Evolutionary conservation across 2,888 invertebrate genomes (phyloP).

Genomic region (Rutpela maculata): DNA sequence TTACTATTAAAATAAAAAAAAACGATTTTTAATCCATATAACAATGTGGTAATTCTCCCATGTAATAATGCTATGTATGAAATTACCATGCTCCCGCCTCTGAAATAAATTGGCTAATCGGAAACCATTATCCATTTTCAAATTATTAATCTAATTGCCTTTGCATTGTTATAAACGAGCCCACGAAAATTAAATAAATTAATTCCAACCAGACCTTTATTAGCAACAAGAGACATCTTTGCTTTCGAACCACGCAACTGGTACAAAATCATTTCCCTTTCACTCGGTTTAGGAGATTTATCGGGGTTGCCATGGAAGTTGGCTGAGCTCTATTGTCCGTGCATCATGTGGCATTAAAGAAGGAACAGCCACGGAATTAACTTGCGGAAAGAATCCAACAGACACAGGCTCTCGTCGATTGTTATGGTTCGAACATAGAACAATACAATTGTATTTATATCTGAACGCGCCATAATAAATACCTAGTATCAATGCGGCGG

Average conservation of each 20-base stretch:
- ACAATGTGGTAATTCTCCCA: too few species aligned
- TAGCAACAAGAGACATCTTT: conserved; percentile 24
- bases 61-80: neutral
- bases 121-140: neutral
- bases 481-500: conserved; percentile 1
- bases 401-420: conserved; percentile 12
- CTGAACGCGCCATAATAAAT: conserved; percentile 18
- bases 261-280: conserved; percentile 29
- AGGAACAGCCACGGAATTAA: conserved; percentile 52
- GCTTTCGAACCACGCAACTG: conserved; percentile 21
- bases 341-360: conserved; percentile 65
- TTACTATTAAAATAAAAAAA: too few species aligned
- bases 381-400: conserved; percentile 23
- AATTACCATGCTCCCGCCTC: neutral
- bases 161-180: conserved; percentile 6
- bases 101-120: neutral
- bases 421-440: conserved; percentile 19
- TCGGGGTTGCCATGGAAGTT: conserved; percentile 66
- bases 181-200: conserved; percentile 22
- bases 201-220: conserved; percentile 26
- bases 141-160: conserved; percentile 7
- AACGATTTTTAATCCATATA: too few species aligned
- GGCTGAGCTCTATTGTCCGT: conserved; percentile 64
- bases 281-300: conserved; percentile 58
- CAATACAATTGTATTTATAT: conserved; percentile 26